Percentiles rank a stretch among this genome's conserved stretches.
These are phyloP conservation scores for Styela plicata DNA, from an alignment of 23 tunicate species.

Conservation along the genomic window DNA sequence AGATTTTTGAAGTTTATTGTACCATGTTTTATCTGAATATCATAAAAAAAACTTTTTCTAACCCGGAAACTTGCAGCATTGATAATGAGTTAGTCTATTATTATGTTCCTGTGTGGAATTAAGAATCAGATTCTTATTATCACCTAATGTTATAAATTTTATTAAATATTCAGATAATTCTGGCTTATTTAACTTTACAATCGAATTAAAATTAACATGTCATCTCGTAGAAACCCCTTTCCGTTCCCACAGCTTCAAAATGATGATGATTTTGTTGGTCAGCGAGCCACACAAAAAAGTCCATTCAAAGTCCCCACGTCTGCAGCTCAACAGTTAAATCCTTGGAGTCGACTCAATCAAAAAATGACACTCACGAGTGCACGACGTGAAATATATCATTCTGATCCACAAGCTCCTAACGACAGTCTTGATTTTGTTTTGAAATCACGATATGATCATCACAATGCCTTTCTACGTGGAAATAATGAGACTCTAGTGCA, in stretches of 20 bases:
- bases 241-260: slow-evolving; percentile 84
- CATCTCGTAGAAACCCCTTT: slow-evolving; percentile 72
- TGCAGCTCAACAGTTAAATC: slow-evolving; percentile 55
- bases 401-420: slow-evolving; percentile 82
- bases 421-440: slow-evolving; percentile 93
- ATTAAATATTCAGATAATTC: no score
- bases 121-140: no score
- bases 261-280: slow-evolving; percentile 79
- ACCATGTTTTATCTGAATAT: no score
- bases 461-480: slow-evolving; percentile 64
- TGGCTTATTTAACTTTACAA: no score
- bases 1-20: no score
- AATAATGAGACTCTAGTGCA: slow-evolving; percentile 66
- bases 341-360: slow-evolving; percentile 76
- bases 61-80: no score
- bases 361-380: slow-evolving; percentile 77
- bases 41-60: no score
- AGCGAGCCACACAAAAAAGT: slow-evolving; percentile 48
- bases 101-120: no score
- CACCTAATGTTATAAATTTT: no score
- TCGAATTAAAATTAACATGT: no score
- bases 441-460: slow-evolving; percentile 85
- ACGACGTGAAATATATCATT: slow-evolving; percentile 65
- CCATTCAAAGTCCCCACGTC: slow-evolving; percentile 43
- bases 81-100: no score